Percentiles rank a stretch among this genome's conserved stretches.
Evolutionary conservation across 1,140 invertebrate species (phyloP).

Genomic region (Meloidogyne exigua): DNA sequence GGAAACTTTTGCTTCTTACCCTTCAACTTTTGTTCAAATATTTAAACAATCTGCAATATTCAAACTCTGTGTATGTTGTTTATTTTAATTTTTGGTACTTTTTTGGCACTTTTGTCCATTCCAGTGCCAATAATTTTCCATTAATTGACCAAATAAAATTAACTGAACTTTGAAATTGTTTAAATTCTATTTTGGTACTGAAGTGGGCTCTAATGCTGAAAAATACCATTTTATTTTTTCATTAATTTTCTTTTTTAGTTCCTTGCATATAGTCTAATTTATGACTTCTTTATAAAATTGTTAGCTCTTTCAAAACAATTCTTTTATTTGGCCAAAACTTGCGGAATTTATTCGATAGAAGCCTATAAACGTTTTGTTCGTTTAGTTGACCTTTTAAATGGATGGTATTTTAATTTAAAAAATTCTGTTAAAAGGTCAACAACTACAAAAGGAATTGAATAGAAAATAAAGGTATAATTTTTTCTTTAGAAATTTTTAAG

Average conservation of each 20-base stretch:
- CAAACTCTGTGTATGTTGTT: slow-evolving; percentile 53
- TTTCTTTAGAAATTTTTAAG: not conserved
- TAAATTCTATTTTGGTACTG: too few relatives aligned
- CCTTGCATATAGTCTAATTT: not conserved
- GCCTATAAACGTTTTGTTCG: not conserved
- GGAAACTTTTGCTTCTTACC: slow-evolving; percentile 51
- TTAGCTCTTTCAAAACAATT: not conserved
- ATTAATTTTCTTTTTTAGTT: not conserved
- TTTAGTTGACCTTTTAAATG: not conserved
- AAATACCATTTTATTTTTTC: too few relatives aligned
- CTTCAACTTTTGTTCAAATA: slow-evolving; percentile 50
- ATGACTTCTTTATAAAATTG: not conserved
- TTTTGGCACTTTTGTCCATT: not conserved
- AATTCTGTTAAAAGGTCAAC: not conserved
- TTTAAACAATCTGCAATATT: slow-evolving; percentile 44
- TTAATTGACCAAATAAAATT: too few relatives aligned
- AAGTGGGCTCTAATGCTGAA: too few relatives aligned
- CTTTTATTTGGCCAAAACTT: not conserved
- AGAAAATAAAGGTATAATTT: not conserved
- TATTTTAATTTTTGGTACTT: not conserved
- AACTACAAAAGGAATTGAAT: not conserved
- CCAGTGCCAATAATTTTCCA: too few relatives aligned
- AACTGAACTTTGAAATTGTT: too few relatives aligned
- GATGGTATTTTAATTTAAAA: not conserved
- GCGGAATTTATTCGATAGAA: slow-evolving; percentile 9